Conservation (phyloP, 2,888 invertebrate genomes). For the Crepidodera aurea region DNA sequence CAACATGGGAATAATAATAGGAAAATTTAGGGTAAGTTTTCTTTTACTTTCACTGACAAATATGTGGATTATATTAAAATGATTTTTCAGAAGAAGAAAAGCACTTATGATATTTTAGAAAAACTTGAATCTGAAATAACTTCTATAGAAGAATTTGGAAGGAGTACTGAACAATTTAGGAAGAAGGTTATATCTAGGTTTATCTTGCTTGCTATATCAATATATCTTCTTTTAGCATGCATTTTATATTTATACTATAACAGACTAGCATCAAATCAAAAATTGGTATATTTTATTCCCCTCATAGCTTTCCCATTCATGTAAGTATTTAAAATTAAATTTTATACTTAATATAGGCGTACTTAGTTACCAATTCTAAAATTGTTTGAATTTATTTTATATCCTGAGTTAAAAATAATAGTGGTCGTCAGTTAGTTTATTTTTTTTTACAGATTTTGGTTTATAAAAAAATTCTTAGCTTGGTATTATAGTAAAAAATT, state of each 20-base stretch:
- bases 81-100: conserved; percentile 65
- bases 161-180: conserved; percentile 81
- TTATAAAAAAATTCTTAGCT: conserved; percentile 79
- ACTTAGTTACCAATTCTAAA: too few species aligned
- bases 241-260: conserved; percentile 84
- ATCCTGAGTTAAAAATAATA: too few species aligned
- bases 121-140: conserved; percentile 81
- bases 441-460: conserved; percentile 42
- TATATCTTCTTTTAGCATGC: conserved; percentile 75
- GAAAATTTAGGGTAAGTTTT: conserved; percentile 73
- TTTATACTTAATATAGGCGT: too few species aligned
- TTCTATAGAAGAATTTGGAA: conserved; percentile 80
- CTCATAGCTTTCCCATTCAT: conserved; percentile 81
- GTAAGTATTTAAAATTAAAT: too few species aligned
- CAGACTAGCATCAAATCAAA: conserved; percentile 76
- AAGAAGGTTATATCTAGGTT: conserved; percentile 81
- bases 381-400: too few species aligned
- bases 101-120: conserved; percentile 69
- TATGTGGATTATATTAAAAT: not conserved
- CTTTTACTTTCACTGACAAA: not conserved
- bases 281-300: conserved; percentile 79
- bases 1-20: conserved; percentile 71
- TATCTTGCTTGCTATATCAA: conserved; percentile 71
- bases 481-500: conserved; percentile 90
- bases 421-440: too few species aligned